These are phyloP conservation scores for Eupithecia centaureata DNA, from an alignment of 2,888 invertebrate genomes.

Conservation along the genomic window DNA sequence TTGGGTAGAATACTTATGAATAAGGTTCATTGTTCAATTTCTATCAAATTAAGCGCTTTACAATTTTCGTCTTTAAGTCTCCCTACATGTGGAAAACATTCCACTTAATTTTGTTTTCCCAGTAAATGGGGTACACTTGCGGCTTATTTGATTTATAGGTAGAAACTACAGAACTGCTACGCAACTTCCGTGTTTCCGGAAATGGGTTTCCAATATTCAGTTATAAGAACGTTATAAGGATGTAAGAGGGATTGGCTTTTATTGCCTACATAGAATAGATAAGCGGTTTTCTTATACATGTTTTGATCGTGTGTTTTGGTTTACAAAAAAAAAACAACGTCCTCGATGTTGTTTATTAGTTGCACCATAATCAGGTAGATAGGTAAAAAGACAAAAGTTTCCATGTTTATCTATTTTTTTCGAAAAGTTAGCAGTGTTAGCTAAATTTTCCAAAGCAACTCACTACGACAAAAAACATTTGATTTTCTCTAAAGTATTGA, in stretches of 20 bases:
- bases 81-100: not conserved
- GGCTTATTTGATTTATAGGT: not conserved
- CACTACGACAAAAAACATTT: too few relatives aligned
- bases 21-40: too few relatives aligned
- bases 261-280: not conserved
- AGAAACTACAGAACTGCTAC: not conserved
- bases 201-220: slow-evolving; percentile 5
- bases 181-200: not conserved
- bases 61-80: not conserved
- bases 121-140: not conserved
- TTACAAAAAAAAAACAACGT: not conserved
- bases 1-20: too few relatives aligned
- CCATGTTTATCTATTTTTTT: too few relatives aligned
- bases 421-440: too few relatives aligned
- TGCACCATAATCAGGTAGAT: too few relatives aligned
- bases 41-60: not conserved
- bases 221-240: slow-evolving; percentile 1
- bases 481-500: too few relatives aligned
- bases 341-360: not conserved
- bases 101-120: not conserved
- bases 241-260: not conserved
- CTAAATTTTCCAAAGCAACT: too few relatives aligned
- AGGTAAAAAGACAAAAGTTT: too few relatives aligned
- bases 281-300: not conserved
- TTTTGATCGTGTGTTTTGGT: not conserved